These are phyloP conservation scores for Candoia aspera DNA, from an alignment of 2,113 vertebrate species.

Conservation along the genomic window DNA sequence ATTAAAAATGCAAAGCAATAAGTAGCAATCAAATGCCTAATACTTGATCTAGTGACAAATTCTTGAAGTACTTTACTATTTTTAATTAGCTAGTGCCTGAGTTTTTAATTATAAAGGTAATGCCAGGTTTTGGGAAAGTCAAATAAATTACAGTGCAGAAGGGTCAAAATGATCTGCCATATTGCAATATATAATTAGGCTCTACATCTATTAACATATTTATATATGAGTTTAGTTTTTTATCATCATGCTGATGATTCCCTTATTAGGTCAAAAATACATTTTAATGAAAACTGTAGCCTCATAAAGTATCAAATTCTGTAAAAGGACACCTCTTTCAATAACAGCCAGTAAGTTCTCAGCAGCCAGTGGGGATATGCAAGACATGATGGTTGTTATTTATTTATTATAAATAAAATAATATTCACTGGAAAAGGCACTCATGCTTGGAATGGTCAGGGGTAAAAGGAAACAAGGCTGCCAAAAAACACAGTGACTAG, in stretches of 20 bases:
- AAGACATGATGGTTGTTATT: neutral
- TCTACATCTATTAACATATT: neutral
- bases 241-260: neutral
- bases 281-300: neutral
- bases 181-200: neutral
- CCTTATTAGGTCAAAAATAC: neutral
- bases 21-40: neutral
- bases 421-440: too few relatives aligned
- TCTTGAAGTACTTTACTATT: conserved; percentile 24
- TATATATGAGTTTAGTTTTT: neutral
- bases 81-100: conserved; percentile 19
- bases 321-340: neutral
- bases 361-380: neutral
- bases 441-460: too few relatives aligned
- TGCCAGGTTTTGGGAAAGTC: neutral
- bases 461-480: too few relatives aligned
- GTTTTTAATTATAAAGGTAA: conserved; percentile 34
- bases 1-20: conserved; percentile 22
- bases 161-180: neutral
- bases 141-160: conserved; percentile 10
- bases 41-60: conserved; percentile 7
- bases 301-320: neutral
- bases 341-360: neutral
- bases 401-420: too few relatives aligned
- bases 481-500: too few relatives aligned